Base-by-base conservation (phyloP, 2,113 vertebrate genomes). In the Panthera tigris region DNA sequence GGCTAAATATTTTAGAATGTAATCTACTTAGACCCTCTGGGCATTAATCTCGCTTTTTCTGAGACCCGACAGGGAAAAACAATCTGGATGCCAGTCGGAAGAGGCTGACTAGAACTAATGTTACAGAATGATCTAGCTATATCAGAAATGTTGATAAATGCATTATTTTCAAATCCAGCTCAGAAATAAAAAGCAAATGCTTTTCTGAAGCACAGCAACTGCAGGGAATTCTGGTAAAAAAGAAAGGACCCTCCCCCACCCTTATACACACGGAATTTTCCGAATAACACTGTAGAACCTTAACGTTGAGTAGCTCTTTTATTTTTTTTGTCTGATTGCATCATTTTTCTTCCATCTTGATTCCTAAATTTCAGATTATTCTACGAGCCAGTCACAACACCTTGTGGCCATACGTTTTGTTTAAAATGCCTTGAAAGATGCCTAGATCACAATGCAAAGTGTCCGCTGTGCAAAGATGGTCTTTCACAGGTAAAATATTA, bases 401-500 rank as follows among this genome's bases (percentile, higher is more conserved):
- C 99, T 1, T 99, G 99, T 87, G 99, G 99, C 15, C 99, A 99
- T 97, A 99, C 99, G 2, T 99, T 99, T 98, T 99, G 99, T 98
- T 99, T 99, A 94, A 99, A 99, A 96, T 99, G 99, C 99, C 98
- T 99, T 97, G 99, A 99, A 98, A 98, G 99, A 97, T 99, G 99
- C 97, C 98, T 99, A 93, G 99, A 99, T 98, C 99, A 99, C 98
- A 99, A 99, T 83, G 98, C 99, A 6, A 99, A 99, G 96, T 99
- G 99, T 98, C 99, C 99, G 1, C 98, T 99, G 91, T 99, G 99
- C 96, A 99, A 99, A 98, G 99, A 99, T 88, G 99, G 98, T 71
- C 99, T 99, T 68, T 99, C 99, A 0, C 99, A 99, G 99, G 99
- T 99, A 99, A 76, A 92, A 74, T 13, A 63, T 8, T 94, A 11